Percentiles rank a stretch among this genome's conserved stretches.
phyloP scores from a whole-genome alignment of 2,113 vertebrate genomes.

The Thamnophis sirtalis region DNA sequence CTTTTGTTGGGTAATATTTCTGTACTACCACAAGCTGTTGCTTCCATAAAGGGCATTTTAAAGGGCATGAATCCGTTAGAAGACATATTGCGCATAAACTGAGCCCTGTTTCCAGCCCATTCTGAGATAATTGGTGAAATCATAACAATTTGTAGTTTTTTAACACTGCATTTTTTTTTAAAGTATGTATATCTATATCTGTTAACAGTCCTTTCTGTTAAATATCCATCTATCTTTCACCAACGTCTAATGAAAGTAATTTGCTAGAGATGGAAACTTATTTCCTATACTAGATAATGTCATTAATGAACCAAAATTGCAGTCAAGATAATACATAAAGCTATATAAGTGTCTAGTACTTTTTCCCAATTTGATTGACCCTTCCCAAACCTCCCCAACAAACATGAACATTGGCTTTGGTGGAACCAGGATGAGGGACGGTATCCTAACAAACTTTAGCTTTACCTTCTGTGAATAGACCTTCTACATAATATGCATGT shows the following conservation, averaged over 20 bases:
- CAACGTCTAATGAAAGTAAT: neutral
- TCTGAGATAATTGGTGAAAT: too few relatives aligned
- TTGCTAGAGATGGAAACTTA: neutral
- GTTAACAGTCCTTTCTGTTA: too few relatives aligned
- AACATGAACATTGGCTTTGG: neutral
- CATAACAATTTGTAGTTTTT: too few relatives aligned
- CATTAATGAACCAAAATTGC: neutral
- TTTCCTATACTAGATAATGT: neutral
- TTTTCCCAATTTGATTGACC: neutral
- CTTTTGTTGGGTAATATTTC: neutral
- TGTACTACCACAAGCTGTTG: neutral
- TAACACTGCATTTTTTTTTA: too few relatives aligned
- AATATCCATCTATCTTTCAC: neutral
- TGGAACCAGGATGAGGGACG: neutral
- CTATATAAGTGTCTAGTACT: neutral
- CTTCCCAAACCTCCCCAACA: neutral
- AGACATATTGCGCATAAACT: neutral
- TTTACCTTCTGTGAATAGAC: neutral
- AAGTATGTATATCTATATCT: too few relatives aligned
- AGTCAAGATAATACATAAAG: neutral
- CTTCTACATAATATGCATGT: neutral
- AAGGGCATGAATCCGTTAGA: neutral
- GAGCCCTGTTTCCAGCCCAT: too few relatives aligned
- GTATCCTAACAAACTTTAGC: neutral
- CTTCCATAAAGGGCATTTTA: neutral